A percentile compares a stretch with the other conserved stretches of the same genome.
Conservation (phyloP, 2,113 vertebrate species). For the Sporophila hypoxantha region DNA sequence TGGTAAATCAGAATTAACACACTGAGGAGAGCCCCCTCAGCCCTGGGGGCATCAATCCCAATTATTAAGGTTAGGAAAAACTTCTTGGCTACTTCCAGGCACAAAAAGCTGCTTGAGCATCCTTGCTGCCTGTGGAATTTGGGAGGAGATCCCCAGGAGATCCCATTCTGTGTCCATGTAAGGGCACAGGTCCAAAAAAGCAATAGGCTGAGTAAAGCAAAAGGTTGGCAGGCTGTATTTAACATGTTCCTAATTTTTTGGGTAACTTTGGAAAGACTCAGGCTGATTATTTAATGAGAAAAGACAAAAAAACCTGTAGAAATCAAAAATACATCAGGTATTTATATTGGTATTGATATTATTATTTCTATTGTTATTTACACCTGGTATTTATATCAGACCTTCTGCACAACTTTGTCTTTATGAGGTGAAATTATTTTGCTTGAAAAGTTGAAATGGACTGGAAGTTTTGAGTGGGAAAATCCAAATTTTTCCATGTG, state of each 20-base stretch:
- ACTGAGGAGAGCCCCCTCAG: neutral
- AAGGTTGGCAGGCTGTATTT: too few species aligned
- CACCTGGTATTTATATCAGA: neutral
- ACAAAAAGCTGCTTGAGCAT: neutral
- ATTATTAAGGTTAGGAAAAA: neutral
- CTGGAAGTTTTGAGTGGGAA: neutral
- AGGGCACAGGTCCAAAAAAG: too few species aligned
- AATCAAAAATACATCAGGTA: neutral
- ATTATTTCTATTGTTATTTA: neutral
- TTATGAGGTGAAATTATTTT: neutral
- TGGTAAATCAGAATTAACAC: neutral
- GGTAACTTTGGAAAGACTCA: too few species aligned
- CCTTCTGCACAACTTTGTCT: neutral
- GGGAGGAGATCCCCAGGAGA: neutral
- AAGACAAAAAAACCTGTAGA: neutral
- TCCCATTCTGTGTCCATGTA: neutral
- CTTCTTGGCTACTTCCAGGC: neutral
- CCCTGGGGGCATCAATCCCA: neutral
- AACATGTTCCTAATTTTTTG: too few species aligned
- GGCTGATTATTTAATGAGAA: too few species aligned
- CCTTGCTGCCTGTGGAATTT: neutral
- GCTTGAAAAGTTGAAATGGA: neutral
- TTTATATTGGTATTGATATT: neutral
- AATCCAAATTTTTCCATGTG: neutral
- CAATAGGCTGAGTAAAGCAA: too few species aligned